Evolutionary conservation across 1,140 invertebrate genomes (phyloP).

Genomic region (Leguminivora glycinivorella): DNA sequence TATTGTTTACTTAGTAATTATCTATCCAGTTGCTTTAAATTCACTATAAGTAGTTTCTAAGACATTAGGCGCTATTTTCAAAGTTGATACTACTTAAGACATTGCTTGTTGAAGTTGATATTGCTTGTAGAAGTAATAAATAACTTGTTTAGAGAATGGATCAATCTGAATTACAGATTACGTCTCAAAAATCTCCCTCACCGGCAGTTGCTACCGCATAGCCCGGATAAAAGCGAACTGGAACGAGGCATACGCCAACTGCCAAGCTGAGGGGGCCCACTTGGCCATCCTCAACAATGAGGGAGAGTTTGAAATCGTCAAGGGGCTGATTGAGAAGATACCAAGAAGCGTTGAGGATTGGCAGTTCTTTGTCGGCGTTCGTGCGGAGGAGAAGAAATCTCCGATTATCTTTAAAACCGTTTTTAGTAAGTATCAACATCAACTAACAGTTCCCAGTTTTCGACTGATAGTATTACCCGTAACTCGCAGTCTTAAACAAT

Average conservation of each 20-base stretch:
- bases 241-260: constrained; percentile 56
- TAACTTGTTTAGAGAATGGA: too few species aligned
- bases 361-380: constrained; percentile 47
- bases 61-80: too few species aligned
- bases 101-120: too few species aligned
- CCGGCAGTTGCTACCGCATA: constrained; percentile 59
- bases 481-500: too few species aligned
- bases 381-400: constrained; percentile 39
- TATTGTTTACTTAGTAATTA: too few species aligned
- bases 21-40: too few species aligned
- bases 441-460: neutral
- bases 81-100: too few species aligned
- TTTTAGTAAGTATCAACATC: constrained; percentile 61
- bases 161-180: constrained; percentile 46
- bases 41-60: too few species aligned
- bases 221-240: constrained; percentile 44
- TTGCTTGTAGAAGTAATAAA: too few species aligned
- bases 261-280: constrained; percentile 51
- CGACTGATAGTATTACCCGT: too few species aligned
- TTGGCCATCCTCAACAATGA: constrained; percentile 62
- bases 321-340: constrained; percentile 36
- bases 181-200: constrained; percentile 35
- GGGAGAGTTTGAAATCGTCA: constrained; percentile 44
- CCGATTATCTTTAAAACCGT: constrained; percentile 53
- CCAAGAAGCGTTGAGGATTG: neutral